Evolutionary conservation across 2,113 vertebrate species (phyloP), one percentile per base, ranked within the genome.

Genomic region (Mus pahari): DNA sequence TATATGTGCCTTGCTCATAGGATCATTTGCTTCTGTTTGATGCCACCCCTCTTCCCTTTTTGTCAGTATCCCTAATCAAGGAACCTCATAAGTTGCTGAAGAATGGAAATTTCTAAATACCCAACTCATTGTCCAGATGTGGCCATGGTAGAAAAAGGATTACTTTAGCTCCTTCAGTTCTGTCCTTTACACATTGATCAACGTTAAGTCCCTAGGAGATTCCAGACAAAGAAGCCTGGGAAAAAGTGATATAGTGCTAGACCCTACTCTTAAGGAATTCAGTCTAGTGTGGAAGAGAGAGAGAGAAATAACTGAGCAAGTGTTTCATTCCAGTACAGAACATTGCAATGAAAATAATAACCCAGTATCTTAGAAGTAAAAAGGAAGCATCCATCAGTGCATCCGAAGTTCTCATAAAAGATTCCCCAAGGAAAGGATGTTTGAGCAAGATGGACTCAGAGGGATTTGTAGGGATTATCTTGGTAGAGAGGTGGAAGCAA

Each of bases 1-100:
- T 96, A 91, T 90, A 77, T 62, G 28, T 45, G 9, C 64, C 20
- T 90, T 39, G 48, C 83, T 66, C 88, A 58, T 50, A 88, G n/a
- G 14, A 86, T 91, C 92, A 55, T 94, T 91, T 92, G 39, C 8
- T 93, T 82, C 86, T 88, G 70, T 60, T 96, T 60, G 91, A 39
- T 7, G 74, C 68, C 75, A 86, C 26, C 79, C 6, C 12, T 64
- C 81, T 89, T 93, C 14, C 45, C 3, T 71, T 74, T 94, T 96
- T 93, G 87, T 60, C 64, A 86, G 3, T 89, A 78, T 42, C 74
- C 39, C 28, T 84, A 79, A 89, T 90, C 39, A 60, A 89, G 91
- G 33, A 94, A 66, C 16, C 95, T 66, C 33, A 82, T 58, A 4
- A 79, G 31, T 62, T 90, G 20, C 48, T 86, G 64, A n/a, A 82